Evolutionary conservation across 2,797 vertebrate genomes (phyloP).

Genomic region (Ptychobarbus kaznakovi): DNA sequence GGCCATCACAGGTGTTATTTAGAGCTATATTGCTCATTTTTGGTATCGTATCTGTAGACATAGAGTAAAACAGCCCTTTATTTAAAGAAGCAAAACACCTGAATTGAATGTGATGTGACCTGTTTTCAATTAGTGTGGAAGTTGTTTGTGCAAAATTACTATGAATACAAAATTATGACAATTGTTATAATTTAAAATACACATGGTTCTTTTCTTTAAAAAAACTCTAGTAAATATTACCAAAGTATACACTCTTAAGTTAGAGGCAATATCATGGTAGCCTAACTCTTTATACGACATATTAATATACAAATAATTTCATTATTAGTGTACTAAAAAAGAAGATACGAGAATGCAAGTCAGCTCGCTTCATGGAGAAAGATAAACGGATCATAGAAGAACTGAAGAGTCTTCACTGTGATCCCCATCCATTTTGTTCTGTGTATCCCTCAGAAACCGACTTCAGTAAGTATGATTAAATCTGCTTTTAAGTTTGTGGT

Average conservation of each 20-base stretch:
- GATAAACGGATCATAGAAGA: constrained; percentile 70
- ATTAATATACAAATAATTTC: neutral
- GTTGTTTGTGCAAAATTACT: neutral
- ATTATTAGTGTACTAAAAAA: neutral
- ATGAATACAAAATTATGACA: neutral
- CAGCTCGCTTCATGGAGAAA: constrained; percentile 52
- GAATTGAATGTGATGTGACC: neutral
- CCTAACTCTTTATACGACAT: neutral
- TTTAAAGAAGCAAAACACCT: neutral
- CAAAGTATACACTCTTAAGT: neutral
- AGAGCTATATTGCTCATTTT: neutral
- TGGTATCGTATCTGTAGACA: neutral
- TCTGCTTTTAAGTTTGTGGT: neutral
- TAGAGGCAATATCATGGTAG: neutral
- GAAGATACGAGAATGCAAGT: constrained; percentile 10
- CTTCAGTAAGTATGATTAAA: neutral
- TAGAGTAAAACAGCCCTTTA: neutral
- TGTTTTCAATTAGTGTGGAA: neutral
- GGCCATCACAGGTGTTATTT: neutral
- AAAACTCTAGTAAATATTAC: neutral
- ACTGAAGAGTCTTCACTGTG: constrained; percentile 70
- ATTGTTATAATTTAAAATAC: neutral
- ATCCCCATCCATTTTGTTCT: constrained; percentile 71
- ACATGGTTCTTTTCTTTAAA: neutral
- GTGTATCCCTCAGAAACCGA: constrained; percentile 65